Evolutionary conservation across 2,888 invertebrate genomes (phyloP).

Genomic region (Malacosoma neustria): DNA sequence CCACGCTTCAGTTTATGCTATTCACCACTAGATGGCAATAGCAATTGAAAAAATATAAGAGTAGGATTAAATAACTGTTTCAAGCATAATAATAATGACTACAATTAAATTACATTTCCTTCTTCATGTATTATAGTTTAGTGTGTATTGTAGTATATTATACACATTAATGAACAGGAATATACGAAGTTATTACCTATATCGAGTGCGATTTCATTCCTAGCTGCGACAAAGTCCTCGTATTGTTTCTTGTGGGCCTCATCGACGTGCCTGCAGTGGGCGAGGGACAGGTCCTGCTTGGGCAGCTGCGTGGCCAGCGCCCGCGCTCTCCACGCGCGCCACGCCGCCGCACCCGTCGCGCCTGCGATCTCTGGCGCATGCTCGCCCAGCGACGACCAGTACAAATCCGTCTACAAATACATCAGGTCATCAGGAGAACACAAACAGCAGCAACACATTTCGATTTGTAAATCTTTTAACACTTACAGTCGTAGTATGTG

Average conservation of each 20-base stretch:
- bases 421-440: no score
- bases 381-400: slow-evolving; percentile 90
- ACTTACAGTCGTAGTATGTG: no score
- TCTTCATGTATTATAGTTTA: no score
- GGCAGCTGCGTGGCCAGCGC: slow-evolving; percentile 91
- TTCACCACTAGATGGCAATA: slow-evolving; percentile 33
- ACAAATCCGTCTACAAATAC: slow-evolving; percentile 92
- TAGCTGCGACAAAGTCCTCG: slow-evolving; percentile 94
- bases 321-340: slow-evolving; percentile 60
- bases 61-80: no score
- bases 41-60: no score
- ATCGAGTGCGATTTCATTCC: slow-evolving; percentile 97
- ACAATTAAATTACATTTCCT: no score
- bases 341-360: slow-evolving; percentile 53
- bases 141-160: no score
- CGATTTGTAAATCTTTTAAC: no score
- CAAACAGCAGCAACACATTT: no score
- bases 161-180: no score
- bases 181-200: slow-evolving; percentile 76
- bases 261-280: slow-evolving; percentile 91
- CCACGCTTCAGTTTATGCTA: slow-evolving; percentile 22
- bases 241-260: slow-evolving; percentile 85
- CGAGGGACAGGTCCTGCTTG: slow-evolving; percentile 92
- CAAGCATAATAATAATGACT: no score
- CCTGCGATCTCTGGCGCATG: slow-evolving; percentile 66